Evolutionary conservation across 2,113 vertebrate genomes (phyloP), one percentile per base, ranked within the genome.

Genomic region (Naja naja): DNA sequence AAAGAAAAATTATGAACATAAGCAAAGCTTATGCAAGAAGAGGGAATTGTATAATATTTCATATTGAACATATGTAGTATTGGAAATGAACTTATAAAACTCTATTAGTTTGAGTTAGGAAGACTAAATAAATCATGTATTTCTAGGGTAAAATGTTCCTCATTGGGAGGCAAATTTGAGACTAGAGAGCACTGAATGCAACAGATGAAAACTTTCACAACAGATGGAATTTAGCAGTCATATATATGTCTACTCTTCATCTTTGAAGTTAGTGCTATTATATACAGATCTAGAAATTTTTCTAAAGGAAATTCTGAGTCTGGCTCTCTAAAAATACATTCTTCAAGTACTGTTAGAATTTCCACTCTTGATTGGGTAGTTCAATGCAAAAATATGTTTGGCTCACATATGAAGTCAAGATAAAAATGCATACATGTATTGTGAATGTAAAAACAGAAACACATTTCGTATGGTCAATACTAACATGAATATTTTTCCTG

Each of bases 401-500:
- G 18, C 18, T 81, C 34, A 81, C 18, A 81, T 34, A 74, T 34
- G 18, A 81, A 81, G 47, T 47, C 86, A 87, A 27, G 45, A 30
- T 47, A 93, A 89, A 56, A 60, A 3, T 55, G 54, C 92, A 89
- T 56, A 93, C 22, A 94, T 4, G 0, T 16, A 85, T 47, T 87
- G 91, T 27, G 92, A 94, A 52, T 92, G 0, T 0, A 93, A 54
- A 88, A 94, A 93, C 6, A 92, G 87, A 91, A 91, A 96, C 90
- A 30, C 85, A 87, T n/a, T 53, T n/a, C n/a, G 34, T 53, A 88
- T 49, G 11, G 47, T 54, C 16, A 88, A 4, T 20, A n/a, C 23
- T 30, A 87, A 30, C 12, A 87, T 43, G 4, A 39, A 95, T 95
- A 91, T 93, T 95, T 95, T 91, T 86, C 53, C 55, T 88, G 90